Evolutionary conservation across 2,888 invertebrate genomes (phyloP).

Genomic region (Trachelus troglodyta): DNA sequence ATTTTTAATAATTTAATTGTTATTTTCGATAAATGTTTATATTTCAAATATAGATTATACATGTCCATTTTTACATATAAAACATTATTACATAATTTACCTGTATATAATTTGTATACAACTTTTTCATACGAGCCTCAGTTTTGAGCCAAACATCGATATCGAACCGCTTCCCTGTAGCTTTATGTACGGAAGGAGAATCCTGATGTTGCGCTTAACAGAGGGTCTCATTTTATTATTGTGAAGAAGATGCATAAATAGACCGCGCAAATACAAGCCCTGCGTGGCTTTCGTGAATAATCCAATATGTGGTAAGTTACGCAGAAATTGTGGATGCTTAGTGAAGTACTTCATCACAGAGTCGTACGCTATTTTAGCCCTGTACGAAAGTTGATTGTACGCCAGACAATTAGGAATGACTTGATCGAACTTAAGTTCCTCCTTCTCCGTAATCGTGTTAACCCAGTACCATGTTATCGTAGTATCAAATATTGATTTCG

Average conservation of each 20-base stretch:
- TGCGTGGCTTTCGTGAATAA: slow-evolving; percentile 28
- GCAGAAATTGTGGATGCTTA: slow-evolving; percentile 29
- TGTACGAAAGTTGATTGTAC: slow-evolving; percentile 26
- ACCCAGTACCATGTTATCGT: slow-evolving; percentile 25
- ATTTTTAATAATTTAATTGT: neutral
- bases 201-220: slow-evolving; percentile 18
- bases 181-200: slow-evolving; percentile 24
- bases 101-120: neutral
- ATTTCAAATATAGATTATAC: neutral
- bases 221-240: slow-evolving; percentile 12
- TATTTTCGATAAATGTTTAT: neutral
- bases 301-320: slow-evolving; percentile 29
- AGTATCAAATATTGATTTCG: neutral
- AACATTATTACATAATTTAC: neutral
- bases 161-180: slow-evolving; percentile 22
- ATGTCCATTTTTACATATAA: neutral
- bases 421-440: slow-evolving; percentile 23
- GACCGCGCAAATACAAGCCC: slow-evolving; percentile 29
- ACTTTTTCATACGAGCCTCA: neutral
- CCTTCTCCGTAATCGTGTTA: slow-evolving; percentile 12
- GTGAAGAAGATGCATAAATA: slow-evolving; percentile 23
- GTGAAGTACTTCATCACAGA: slow-evolving; percentile 28
- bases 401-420: slow-evolving; percentile 29
- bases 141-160: neutral
- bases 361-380: slow-evolving; percentile 30